These are phyloP conservation scores for Amphiprion ocellaris DNA, from an alignment of 2,113 vertebrate species.

Conservation along the genomic window DNA sequence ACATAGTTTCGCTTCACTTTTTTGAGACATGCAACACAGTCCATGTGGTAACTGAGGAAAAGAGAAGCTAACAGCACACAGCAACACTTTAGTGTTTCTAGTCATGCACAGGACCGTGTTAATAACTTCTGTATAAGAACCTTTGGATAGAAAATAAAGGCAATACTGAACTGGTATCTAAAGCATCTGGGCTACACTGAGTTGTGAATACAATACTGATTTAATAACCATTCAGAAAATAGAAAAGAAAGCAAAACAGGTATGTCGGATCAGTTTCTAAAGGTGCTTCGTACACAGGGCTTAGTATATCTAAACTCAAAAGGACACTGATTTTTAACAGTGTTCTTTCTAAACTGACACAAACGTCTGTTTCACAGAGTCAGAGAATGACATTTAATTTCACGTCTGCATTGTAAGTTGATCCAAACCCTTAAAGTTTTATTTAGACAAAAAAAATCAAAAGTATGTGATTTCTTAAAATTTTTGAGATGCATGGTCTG, in stretches of 20 bases:
- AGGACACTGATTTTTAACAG: not conserved
- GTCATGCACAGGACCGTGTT: conserved; percentile 25
- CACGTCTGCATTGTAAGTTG: not conserved
- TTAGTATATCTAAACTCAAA: not conserved
- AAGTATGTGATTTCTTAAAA: not conserved
- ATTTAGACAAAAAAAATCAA: not conserved
- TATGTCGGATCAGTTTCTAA: not conserved
- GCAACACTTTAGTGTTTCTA: conserved; percentile 22
- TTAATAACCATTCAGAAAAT: conserved; percentile 13
- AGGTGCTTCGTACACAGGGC: conserved; percentile 24
- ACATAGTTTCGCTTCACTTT: conserved; percentile 31
- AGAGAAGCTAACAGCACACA: conserved; percentile 21
- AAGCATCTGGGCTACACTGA: conserved; percentile 43
- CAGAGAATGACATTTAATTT: not conserved
- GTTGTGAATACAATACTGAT: conserved; percentile 22
- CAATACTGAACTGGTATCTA: conserved; percentile 58
- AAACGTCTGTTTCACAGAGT: not conserved
- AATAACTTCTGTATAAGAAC: conserved; percentile 26
- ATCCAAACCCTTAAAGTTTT: conserved; percentile 22
- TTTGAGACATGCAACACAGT: conserved; percentile 33
- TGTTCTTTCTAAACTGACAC: conserved; percentile 7
- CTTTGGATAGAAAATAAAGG: conserved; percentile 42
- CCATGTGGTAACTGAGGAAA: conserved; percentile 23
- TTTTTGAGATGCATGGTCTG: conserved; percentile 4
- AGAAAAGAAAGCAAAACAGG: conserved; percentile 8